These are phyloP conservation scores for Motacilla tschutschensis DNA, from an alignment of 2,113 vertebrate species.

Conservation along the genomic window DNA sequence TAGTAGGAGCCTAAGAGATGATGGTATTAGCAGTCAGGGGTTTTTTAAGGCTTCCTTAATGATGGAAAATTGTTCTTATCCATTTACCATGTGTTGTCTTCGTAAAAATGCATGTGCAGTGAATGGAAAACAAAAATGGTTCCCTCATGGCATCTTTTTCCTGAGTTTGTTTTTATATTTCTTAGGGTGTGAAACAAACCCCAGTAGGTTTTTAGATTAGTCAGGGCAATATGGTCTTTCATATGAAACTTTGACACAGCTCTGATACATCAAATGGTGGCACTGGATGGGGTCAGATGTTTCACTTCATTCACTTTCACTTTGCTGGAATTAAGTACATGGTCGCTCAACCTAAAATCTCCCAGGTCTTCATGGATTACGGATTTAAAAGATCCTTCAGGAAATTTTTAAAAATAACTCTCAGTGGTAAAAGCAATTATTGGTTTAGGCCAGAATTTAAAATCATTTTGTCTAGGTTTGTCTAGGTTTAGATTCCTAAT, in stretches of 20 bases:
- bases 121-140: slow-evolving; percentile 20
- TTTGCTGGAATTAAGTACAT: not conserved
- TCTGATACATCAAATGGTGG: not conserved
- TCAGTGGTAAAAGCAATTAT: not conserved
- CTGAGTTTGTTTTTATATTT: slow-evolving; percentile 18
- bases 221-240: slow-evolving; percentile 3
- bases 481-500: not conserved
- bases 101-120: slow-evolving; percentile 41
- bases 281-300: not conserved
- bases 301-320: slow-evolving; percentile 42
- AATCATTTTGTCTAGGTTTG: not conserved
- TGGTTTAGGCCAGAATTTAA: not conserved
- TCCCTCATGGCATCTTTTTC: slow-evolving; percentile 26
- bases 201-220: slow-evolving; percentile 4
- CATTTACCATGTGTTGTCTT: slow-evolving; percentile 46
- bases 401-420: not conserved
- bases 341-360: not conserved
- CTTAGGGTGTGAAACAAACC: slow-evolving; percentile 1
- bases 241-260: slow-evolving; percentile 43
- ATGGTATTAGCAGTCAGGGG: slow-evolving; percentile 55
- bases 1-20: slow-evolving; percentile 61
- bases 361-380: not conserved
- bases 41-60: slow-evolving; percentile 73
- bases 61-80: slow-evolving; percentile 71
- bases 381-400: not conserved